Base-by-base conservation (phyloP, 1,140 invertebrate genomes). In the Drosophila subobscura region DNA sequence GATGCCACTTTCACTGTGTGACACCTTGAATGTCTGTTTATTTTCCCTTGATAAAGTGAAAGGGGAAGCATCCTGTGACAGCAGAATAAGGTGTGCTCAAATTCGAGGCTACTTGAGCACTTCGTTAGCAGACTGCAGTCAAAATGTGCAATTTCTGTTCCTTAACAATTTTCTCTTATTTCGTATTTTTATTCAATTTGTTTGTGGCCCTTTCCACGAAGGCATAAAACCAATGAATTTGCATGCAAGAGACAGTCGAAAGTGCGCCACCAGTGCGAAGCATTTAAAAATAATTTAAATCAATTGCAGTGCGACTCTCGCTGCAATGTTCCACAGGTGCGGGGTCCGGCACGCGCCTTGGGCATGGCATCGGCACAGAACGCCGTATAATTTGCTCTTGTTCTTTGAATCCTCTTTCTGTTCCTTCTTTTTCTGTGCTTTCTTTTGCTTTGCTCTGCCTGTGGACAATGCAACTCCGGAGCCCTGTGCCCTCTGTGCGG, bases 211-310 rank as follows among this genome's bases (percentile, higher is more conserved):
- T 33, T 55, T 68, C 16, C 42, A 56, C 50, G 49, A 7, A 29
- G 44, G 46, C 60, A 70, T 47, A 66, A 72, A 65, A 61, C 70
- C 74, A 79, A 83, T 83, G 75, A 83, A 83, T 83, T 83, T 78
- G 79, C 79, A 83, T 78, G 65, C 55, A 56, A 71, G 71, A 79
- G 74, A 72, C 70, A 66, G 50, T 27, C 42, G 50, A 55, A 42
- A 51, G 64, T 52, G 68, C 22, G 53, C 58, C 73, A 71, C 75
- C 50, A 29, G 65, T 55, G 65, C 67, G 58, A 56, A 73, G 59
- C 59, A 79, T 83, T 84, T 78, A 64, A 78, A 81, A 83, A 74
- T 84, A 84, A 83, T 84, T 83, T 83, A 84, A 83, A 84, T 84
- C 79, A 83, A 84, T 84, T 84, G 79, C 75, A 71, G 53, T 56